Evolutionary conservation across 1,140 invertebrate species (phyloP).

Genomic region (Dryas iulia): DNA sequence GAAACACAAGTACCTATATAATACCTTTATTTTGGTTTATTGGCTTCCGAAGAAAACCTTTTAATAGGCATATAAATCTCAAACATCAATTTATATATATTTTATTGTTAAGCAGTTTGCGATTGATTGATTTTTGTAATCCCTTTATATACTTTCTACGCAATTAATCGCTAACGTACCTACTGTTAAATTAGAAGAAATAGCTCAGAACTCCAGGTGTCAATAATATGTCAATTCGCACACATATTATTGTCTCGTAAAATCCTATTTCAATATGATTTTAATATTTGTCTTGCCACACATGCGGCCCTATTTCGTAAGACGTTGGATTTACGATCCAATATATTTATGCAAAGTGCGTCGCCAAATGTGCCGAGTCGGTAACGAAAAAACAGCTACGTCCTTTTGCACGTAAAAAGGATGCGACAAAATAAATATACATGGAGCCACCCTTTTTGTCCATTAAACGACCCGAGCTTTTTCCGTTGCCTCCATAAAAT

Average conservation of each 20-base stretch:
- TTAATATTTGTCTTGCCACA: conserved; percentile 61
- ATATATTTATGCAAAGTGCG: conserved; percentile 79
- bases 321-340: conserved; percentile 72
- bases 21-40: too few relatives aligned
- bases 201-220: neutral
- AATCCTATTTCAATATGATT: conserved; percentile 51
- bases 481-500: conserved; percentile 75
- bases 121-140: too few relatives aligned
- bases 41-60: too few relatives aligned
- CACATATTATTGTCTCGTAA: conserved; percentile 56
- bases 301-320: conserved; percentile 61
- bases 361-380: conserved; percentile 74
- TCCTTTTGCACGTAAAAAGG: conserved; percentile 78
- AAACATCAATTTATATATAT: too few relatives aligned
- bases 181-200: neutral
- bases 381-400: conserved; percentile 68
- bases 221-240: conserved; percentile 59
- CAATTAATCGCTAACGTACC: too few relatives aligned
- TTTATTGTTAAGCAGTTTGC: too few relatives aligned
- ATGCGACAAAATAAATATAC: conserved; percentile 80
- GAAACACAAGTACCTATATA: too few relatives aligned
- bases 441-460: conserved; percentile 77
- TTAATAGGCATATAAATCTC: too few relatives aligned
- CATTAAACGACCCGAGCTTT: conserved; percentile 76
- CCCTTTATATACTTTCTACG: too few relatives aligned